A percentile compares a stretch with the other conserved stretches of the same genome.
Conservation (phyloP, 2,113 vertebrate genomes). For the Thryonomys swinderianus region DNA sequence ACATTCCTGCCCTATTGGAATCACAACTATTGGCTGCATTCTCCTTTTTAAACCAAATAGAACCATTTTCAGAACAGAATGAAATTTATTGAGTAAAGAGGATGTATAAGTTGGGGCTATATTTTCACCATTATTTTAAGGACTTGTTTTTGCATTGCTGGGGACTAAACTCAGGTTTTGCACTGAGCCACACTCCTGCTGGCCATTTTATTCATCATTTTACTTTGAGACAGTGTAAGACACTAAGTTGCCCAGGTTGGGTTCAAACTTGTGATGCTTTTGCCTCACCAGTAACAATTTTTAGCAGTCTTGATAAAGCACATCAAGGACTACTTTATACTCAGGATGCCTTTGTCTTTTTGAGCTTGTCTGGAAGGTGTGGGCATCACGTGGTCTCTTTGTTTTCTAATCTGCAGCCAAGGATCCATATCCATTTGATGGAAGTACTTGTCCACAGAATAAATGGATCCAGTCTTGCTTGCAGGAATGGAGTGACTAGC, state of each 20-base stretch:
- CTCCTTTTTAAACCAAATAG: neutral
- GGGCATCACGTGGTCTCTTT: neutral
- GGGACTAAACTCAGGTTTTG: neutral
- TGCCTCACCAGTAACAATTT: neutral
- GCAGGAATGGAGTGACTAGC: neutral
- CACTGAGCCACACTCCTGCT: neutral
- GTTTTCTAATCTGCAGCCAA: conserved; percentile 41
- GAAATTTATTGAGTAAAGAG: neutral
- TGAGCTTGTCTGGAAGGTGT: neutral
- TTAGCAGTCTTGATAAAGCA: neutral
- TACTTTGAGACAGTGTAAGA: neutral
- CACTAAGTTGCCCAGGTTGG: neutral
- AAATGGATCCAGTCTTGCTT: conserved; percentile 1
- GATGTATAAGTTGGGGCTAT: neutral
- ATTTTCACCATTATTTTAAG: conserved; percentile 38
- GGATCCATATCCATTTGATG: neutral
- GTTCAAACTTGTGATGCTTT: neutral
- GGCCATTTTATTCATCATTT: neutral
- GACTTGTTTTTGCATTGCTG: neutral
- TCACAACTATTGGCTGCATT: neutral
- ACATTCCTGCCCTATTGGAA: neutral
- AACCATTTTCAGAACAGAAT: neutral
- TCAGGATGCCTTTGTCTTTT: conserved; percentile 21
- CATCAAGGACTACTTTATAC: neutral
- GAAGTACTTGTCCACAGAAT: conserved; percentile 16